These are phyloP conservation scores for Cheirogaleus medius DNA, from an alignment of 2,113 vertebrate species.

Conservation along the genomic window DNA sequence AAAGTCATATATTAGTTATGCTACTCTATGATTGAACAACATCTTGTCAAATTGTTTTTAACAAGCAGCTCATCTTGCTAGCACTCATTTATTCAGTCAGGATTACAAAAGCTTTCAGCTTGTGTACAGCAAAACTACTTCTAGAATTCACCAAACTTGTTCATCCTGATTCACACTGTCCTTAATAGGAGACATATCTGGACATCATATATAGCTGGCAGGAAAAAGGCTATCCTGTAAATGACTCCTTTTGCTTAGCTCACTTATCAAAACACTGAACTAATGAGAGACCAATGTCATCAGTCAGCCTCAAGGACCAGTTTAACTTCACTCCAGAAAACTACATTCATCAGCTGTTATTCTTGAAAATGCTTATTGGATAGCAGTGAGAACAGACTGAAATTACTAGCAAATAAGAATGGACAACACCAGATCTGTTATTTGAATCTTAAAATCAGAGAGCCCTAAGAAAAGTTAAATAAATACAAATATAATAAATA, in stretches of 20 bases:
- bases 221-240: constrained; percentile 3
- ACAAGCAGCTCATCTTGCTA: background rate
- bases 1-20: background rate
- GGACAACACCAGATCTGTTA: background rate
- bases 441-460: constrained; percentile 10
- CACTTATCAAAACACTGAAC: constrained; percentile 8
- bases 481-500: background rate
- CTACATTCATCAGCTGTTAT: background rate
- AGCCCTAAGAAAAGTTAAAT: constrained; percentile 41
- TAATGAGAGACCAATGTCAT: background rate
- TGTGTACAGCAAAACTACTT: background rate
- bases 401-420: constrained; percentile 25
- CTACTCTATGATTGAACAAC: background rate
- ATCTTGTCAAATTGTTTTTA: background rate
- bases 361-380: background rate
- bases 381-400: background rate
- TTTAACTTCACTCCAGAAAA: background rate
- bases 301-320: background rate
- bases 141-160: background rate
- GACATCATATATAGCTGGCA: background rate
- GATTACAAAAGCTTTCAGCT: background rate
- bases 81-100: background rate
- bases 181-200: background rate
- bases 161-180: background rate
- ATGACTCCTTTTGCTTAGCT: background rate